Conservation (phyloP, 2,888 invertebrate genomes). For the Steinernema hermaphroditum region DNA sequence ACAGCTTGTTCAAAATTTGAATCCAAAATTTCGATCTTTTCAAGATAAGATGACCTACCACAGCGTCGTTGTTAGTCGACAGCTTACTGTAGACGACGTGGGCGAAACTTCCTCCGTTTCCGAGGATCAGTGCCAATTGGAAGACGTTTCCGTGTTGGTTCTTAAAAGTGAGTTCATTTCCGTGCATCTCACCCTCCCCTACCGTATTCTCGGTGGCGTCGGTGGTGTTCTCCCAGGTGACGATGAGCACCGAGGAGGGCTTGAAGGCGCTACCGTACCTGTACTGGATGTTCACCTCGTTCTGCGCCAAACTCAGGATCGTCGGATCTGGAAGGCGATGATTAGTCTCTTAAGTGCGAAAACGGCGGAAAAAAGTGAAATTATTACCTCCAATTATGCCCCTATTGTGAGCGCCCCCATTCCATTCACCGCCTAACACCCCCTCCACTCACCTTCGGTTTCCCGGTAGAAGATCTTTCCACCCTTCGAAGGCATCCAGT, state of each 20-base stretch:
- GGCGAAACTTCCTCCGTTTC: conserved; percentile 63
- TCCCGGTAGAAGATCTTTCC: conserved; percentile 63
- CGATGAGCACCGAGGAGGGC: conserved; percentile 60
- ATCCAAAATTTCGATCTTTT: too few species aligned
- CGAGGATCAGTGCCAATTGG: conserved; percentile 65
- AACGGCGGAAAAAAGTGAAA: conserved; percentile 1
- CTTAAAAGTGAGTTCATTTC: conserved; percentile 30
- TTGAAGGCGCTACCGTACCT: conserved; percentile 61
- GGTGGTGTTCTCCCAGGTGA: conserved; percentile 63
- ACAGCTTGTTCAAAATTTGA: neutral
- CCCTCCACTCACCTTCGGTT: conserved; percentile 51
- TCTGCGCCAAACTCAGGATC: conserved; percentile 59
- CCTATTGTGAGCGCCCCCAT: neutral
- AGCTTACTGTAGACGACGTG: conserved; percentile 65
- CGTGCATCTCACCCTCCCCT: too few species aligned
- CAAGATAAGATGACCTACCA: conserved; percentile 54
- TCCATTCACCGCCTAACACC: neutral
- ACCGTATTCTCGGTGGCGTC: conserved; percentile 28
- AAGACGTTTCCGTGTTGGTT: conserved; percentile 53
- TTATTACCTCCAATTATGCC: neutral
- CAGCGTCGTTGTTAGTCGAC: conserved; percentile 49
- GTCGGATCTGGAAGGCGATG: conserved; percentile 52
- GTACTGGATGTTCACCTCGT: conserved; percentile 66
- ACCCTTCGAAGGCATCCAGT: conserved; percentile 55
- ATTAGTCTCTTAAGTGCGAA: neutral